Evolutionary conservation across 2,113 vertebrate species (phyloP).

Genomic region (Chlorodrepanis virens): DNA sequence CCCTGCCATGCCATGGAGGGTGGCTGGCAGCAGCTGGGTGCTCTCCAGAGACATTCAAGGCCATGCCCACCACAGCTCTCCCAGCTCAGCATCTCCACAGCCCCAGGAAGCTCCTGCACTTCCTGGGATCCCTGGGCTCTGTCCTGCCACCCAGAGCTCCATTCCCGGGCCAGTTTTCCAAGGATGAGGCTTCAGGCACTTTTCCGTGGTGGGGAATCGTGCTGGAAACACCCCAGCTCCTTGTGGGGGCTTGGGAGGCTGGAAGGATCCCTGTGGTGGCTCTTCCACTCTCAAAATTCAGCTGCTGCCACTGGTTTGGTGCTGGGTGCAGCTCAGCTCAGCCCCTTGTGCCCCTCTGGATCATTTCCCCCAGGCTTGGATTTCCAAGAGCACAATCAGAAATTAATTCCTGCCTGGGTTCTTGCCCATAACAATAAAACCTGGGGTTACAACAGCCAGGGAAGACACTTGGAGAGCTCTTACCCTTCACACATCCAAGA

Average conservation of each 20-base stretch:
- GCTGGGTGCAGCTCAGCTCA: not conserved
- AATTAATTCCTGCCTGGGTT: not conserved
- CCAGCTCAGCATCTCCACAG: not conserved
- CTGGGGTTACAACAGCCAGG: not conserved
- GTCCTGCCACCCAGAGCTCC: not conserved
- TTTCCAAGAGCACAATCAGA: not conserved
- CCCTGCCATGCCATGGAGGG: not conserved
- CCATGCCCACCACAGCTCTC: not conserved
- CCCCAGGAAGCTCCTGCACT: not conserved
- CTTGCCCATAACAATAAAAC: not conserved
- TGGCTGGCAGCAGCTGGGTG: not conserved
- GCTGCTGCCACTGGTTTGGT: not conserved
- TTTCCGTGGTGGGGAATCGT: not conserved
- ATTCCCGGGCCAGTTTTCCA: not conserved
- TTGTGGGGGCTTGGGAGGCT: not conserved
- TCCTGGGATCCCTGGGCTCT: not conserved
- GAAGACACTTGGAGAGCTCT: not conserved
- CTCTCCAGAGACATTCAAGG: not conserved
- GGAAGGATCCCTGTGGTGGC: not conserved
- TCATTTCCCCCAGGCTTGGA: not conserved
- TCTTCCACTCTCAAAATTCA: not conserved
- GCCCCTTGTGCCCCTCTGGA: not conserved
- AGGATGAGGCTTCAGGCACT: not conserved
- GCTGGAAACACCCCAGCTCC: not conserved
- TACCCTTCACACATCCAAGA: not conserved